Base-by-base conservation (phyloP, 37 sponge, comb jelly and placozoan species). In the Cliona cf. orientalis region DNA sequence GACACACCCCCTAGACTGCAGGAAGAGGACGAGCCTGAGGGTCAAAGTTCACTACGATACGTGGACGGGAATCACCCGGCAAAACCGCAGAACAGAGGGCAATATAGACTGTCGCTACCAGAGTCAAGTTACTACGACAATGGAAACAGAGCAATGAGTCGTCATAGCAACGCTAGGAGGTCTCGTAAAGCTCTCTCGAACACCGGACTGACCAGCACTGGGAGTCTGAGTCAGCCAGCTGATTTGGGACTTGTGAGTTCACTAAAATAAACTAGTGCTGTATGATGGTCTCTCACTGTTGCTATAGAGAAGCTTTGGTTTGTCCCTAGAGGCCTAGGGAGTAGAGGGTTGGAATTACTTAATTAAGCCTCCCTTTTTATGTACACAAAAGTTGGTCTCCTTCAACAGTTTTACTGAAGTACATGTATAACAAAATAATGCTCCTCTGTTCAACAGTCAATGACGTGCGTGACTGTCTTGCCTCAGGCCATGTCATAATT, bases 51-150 rank as follows among this genome's bases (percentile, higher is more conserved):
- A n/a, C n/a, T n/a, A n/a, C 9, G 53, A 49, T 19, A 19, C 14
- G 53, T 49, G 9, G 53, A 49, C 53, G 14, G 14, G 14, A 49
- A 49, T 49, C 14, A 49, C 63, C 28, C 72, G 3, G 37, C 42
- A 33, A 71, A 44, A 43, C 72, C 72, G 5, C 46, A 71, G 72
- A 33, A 71, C 49, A n/a, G 72, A 5, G 72, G 72, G 29, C 72
- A 19, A 25, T 71, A 45, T 45, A 17, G 72, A 3, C 72, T 71
- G 49, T 71, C 72, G 19, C 49, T 71, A 41, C 72, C 42, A 23
- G 72, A 71, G 29, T 42, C 72, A n/a, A 71, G 25, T 42, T 71
- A 29, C 49, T 71, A 71, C 45, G 72, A 71, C 72, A 12, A 21
- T 6, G 23, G 26, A 61, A 12, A 21, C 26, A 61, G 26, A 61